Evolutionary conservation across 2,797 vertebrate species (phyloP).

Genomic region (Falco biarmicus): DNA sequence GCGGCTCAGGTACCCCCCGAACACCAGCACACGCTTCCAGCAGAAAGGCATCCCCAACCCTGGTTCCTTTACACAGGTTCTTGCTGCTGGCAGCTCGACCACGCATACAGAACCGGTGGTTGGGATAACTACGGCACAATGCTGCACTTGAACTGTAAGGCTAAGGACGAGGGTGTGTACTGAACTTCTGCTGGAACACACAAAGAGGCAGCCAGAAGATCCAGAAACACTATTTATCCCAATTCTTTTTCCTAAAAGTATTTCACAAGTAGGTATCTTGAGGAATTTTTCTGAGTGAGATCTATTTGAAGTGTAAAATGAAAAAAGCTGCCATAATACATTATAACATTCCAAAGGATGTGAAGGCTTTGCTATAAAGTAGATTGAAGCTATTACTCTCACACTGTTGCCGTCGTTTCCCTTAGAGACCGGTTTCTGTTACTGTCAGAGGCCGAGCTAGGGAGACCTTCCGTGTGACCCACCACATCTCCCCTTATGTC

Average conservation of each 20-base stretch:
- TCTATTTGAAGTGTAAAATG: not conserved
- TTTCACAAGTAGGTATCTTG: not conserved
- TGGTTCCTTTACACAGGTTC: accelerated
- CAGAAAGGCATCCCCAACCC: not conserved
- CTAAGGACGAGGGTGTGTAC: not conserved
- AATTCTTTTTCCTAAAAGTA: not conserved
- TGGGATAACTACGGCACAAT: not conserved
- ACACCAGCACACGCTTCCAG: accelerated
- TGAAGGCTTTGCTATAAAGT: not conserved
- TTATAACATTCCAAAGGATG: not conserved
- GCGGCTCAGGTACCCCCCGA: too few species aligned
- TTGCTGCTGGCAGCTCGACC: not conserved
- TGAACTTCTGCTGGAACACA: not conserved
- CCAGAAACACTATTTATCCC: not conserved
- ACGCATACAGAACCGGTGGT: accelerated
- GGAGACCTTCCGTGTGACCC: accelerated
- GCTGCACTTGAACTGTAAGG: not conserved
- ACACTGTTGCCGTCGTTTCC: not conserved
- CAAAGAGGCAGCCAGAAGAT: not conserved
- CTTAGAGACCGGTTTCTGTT: not conserved
- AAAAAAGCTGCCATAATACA: not conserved
- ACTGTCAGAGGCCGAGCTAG: not conserved
- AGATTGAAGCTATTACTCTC: not conserved
- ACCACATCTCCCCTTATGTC: accelerated
- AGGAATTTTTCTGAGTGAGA: not conserved